phyloP scores from a whole-genome alignment of 2,888 invertebrate genomes.

The Tricholauxania praeusta region DNA sequence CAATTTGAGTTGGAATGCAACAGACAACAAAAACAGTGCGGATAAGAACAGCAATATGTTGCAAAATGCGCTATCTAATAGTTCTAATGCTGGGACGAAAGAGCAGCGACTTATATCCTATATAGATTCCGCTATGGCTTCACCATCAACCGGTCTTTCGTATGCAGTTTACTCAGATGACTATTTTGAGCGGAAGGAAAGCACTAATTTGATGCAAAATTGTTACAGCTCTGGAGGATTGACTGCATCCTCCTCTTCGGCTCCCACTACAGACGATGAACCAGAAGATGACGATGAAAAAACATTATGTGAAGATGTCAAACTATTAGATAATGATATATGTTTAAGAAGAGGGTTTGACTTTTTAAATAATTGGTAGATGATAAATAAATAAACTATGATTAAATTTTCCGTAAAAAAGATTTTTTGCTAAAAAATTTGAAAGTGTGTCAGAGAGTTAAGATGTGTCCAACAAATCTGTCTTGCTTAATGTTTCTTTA shows the following conservation, averaged over 20 bases:
- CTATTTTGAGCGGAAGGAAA: slow-evolving; percentile 40
- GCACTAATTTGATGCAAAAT: slow-evolving; percentile 42
- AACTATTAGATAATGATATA: slow-evolving; percentile 51
- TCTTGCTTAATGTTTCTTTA: too few species aligned
- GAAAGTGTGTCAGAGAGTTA: too few species aligned
- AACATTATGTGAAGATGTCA: slow-evolving; percentile 52
- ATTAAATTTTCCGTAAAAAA: too few species aligned
- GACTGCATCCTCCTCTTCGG: slow-evolving; percentile 50
- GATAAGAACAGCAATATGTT: neutral
- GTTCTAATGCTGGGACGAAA: neutral
- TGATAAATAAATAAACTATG: too few species aligned
- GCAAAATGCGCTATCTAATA: neutral
- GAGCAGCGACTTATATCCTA: neutral
- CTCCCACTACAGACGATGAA: slow-evolving; percentile 47
- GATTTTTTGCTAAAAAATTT: too few species aligned
- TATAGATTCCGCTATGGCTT: slow-evolving; percentile 27
- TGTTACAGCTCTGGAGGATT: slow-evolving; percentile 47
- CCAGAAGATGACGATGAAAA: slow-evolving; percentile 49
- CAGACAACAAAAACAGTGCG: neutral
- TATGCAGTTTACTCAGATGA: slow-evolving; percentile 44
- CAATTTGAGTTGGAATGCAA: neutral
- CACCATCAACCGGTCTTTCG: slow-evolving; percentile 23
- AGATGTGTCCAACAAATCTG: too few species aligned
- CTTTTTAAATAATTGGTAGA: slow-evolving; percentile 60
- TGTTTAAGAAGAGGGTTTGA: slow-evolving; percentile 57